Evolutionary conservation across 2,888 invertebrate genomes (phyloP), one percentile per base, ranked within the genome.

Genomic region (Campoplex nolae): DNA sequence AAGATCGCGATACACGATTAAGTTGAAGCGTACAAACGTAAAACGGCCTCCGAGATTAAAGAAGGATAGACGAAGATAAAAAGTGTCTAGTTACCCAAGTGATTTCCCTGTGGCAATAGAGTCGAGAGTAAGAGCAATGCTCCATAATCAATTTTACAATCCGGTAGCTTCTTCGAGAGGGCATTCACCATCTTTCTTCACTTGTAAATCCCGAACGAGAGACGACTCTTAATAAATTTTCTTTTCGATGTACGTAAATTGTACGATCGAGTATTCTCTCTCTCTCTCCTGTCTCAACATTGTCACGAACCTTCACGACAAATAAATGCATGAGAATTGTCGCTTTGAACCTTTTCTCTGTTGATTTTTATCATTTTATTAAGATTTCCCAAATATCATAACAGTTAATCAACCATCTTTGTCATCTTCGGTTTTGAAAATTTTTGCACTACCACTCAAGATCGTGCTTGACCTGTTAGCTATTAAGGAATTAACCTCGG

Each of bases 401-500:
- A 62, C 32, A 32, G 32, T 62, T 16, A 32, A 32, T 2, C 28
- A 58, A 45, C 16, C 23, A 42, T 70, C 45, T 28, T 70, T 28
- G 38, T n/a, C 45, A 32, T 45, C n/a, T 45, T 62, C 11, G 7
- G 9, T 23, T 62, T 32, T 18, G 51, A 45, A 65, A 73, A 73
- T 76, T 35, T 73, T 45, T n/a, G 51, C 56, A 58, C 51, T 2
- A 62, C 45, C 51, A 54, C 65, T 38, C 42, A 81, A 13, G 67
- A 76, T 35, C n/a, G 23, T 67, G 51, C 56, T 73, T 73, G 76
- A 73, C 67, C 81, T 38, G 48, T 6, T 3, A 85, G 75, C 75
- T 83, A 83, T 87, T 84, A 88, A 77, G 62, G 74, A 68, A 87
- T 88, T 78, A 85, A 88, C 80, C 83, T 81, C 85, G 67, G 56